Base-by-base conservation (phyloP, 1,140 invertebrate genomes). In the Drosophila persimilis region DNA sequence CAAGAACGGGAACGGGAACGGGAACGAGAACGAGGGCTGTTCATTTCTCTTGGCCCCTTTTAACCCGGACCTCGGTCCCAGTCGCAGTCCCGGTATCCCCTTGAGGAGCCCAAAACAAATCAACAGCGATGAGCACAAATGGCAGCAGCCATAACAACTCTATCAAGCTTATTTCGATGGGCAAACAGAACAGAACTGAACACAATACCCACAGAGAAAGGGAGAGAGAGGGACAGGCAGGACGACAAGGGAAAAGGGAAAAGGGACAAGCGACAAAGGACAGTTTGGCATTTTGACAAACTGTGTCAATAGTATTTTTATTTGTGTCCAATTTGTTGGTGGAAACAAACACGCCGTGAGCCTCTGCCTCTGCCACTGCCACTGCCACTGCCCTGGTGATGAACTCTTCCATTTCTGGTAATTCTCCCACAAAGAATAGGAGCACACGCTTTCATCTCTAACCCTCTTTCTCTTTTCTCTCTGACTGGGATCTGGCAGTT, bases 271-370 rank as follows among this genome's bases (percentile, higher is more conserved):
- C 24, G 48, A 51, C 62, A 71, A 75, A 71, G 61, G 73, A 74
- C 62, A 70, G 54, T 60, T 58, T 59, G 56, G 63, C 69, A 78
- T 75, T 89, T 90, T 90, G 86, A 90, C 81, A 90, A 90, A 90
- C 79, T 90, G 88, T 90, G 86, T 90, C 86, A 90, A 90, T 88
- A 90, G 73, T 76, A 84, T 83, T 90, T 90, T 86, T 90, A 90
- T 90, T 90, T 90, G 81, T 90, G 88, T 83, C 88, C 86, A 90
- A 90, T 90, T 90, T 71, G 81, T 53, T 85, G 73, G 62, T 62
- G 67, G 57, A 65, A 65, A 76, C 69, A 65, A 74, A 70, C 80
- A 80, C 41, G 5, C 20, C 63, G 61, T 65, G 60, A 53, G 61
- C 45, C 60, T 39, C 11, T 5, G 11, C 35, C 35, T 5, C 11